Conservation (phyloP, 2,797 vertebrate species). For the Stomatorhinus walkeri region DNA sequence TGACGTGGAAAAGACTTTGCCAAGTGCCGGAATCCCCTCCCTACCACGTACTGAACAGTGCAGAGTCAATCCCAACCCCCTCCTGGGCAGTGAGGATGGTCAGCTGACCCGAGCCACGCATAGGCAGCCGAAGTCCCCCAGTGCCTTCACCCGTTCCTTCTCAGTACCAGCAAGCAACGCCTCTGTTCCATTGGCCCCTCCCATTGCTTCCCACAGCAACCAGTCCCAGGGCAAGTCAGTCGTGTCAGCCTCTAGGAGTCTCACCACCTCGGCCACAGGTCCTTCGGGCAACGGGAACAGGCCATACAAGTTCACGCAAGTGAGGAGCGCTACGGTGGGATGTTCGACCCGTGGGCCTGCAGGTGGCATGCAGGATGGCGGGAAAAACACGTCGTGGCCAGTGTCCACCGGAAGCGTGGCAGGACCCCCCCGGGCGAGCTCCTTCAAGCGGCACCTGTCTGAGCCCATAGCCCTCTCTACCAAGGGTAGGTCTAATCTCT, state of each 20-base stretch:
- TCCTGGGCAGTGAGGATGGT: constrained; percentile 15
- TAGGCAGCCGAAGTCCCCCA: constrained; percentile 14
- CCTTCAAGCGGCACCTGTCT: constrained; percentile 45
- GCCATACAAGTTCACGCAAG: constrained; percentile 57
- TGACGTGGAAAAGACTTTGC: constrained; percentile 71
- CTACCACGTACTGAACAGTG: background rate
- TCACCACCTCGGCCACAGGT: background rate
- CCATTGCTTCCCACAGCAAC: background rate
- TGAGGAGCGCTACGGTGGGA: constrained; percentile 31
- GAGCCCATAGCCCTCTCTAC: background rate
- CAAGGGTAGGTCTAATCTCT: constrained; percentile 39
- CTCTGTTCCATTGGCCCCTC: background rate
- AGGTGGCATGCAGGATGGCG: constrained; percentile 31
- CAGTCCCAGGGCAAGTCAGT: constrained; percentile 16
- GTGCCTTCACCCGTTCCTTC: constrained; percentile 40
- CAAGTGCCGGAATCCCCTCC: background rate
- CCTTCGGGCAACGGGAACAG: constrained; percentile 31
- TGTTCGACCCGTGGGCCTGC: constrained; percentile 29
- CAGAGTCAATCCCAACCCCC: background rate
- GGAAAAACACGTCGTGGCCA: constrained; percentile 25
- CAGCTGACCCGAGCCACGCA: constrained; percentile 15
- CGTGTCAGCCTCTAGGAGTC: background rate
- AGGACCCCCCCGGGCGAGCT: constrained; percentile 16
- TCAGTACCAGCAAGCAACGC: constrained; percentile 46
- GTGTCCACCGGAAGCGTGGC: fast-evolving